Percentiles rank a stretch among this genome's conserved stretches.
Evolutionary conservation across 2,888 invertebrate genomes (phyloP).

Genomic region (Oscheius sp.): DNA sequence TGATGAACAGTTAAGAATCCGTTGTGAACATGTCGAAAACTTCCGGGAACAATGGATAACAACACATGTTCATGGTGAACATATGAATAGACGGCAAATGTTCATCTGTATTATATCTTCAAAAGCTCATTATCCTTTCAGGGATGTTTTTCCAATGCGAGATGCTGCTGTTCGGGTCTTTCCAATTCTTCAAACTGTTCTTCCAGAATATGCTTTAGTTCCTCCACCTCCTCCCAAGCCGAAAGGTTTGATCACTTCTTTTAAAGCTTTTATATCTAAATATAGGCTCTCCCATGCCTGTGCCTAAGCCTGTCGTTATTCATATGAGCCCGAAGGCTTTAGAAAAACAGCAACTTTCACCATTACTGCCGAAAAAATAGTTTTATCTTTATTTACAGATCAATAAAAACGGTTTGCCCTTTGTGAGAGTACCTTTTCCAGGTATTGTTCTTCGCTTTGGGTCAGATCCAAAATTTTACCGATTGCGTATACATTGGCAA

Average conservation of each 20-base stretch:
- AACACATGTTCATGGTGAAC: too few species aligned
- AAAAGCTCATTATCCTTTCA: too few species aligned
- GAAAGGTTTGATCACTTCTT: not conserved
- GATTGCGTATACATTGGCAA: conserved; percentile 50
- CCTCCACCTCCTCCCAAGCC: conserved; percentile 39
- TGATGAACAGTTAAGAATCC: not conserved
- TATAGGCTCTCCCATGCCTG: conserved; percentile 13
- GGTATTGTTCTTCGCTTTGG: conserved; percentile 39
- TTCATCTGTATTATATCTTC: too few species aligned
- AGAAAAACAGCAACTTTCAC: not conserved
- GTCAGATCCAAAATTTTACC: conserved; percentile 46
- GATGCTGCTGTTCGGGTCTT: conserved; percentile 51
- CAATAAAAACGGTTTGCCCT: conserved; percentile 16
- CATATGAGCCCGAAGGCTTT: not conserved
- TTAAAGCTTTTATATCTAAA: not conserved
- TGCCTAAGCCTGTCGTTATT: not conserved
- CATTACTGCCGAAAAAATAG: conserved; percentile 6
- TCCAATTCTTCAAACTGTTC: conserved; percentile 38
- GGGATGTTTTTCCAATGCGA: conserved; percentile 50
- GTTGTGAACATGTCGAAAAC: too few species aligned
- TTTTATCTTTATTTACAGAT: conserved; percentile 13
- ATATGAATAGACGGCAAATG: too few species aligned
- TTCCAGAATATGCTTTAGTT: conserved; percentile 52
- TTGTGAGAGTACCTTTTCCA: conserved; percentile 39
- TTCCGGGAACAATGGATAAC: too few species aligned